Evolutionary conservation across 2,888 invertebrate species (phyloP), one percentile per base, ranked within the genome.

Genomic region (Theretra japonica): DNA sequence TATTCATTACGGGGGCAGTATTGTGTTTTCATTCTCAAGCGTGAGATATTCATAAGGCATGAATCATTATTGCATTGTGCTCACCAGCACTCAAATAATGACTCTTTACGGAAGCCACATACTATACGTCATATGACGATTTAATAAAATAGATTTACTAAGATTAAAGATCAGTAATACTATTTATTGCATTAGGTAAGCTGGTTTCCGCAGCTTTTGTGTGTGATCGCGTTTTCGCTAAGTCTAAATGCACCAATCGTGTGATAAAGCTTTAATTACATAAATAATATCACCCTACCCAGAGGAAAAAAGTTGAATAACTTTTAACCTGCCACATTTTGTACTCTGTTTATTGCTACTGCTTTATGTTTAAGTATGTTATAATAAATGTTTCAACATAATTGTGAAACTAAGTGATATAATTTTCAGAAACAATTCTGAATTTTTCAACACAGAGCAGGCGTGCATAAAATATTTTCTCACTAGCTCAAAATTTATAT

Each of bases 331-430:
- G 23, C 15, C 17, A 23, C 48, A 41, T 11, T 65, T 65, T 65
- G 65, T 65, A 65, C 65, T 65, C 23, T 65, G 21, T 48, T 65
- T 48, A 48, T 48, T 33, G 33, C 33, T 62, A 33, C 6, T 15
- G 15, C 15, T 41, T 30, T 48, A 41, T 48, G 23, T 11, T 23
- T 25, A 58, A 17, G 17, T 25, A 25, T 25, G 23, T 58, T 25
- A 58, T 17, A 58, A 25, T 2, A 23, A 58, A 25, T 58, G 4
- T 17, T 58, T 25, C 25, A 25, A 17, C 15, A 28, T 4, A 25
- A 25, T 17, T 28, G 17, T 25, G 25, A 15, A 17, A 41, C 53
- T n/a, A 53, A n/a, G 19, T 3, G 33, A 30, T 8, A 19, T 33
- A n/a, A 60, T 33, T 8, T 33, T n/a, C 23, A 28, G 25, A 17